A percentile compares a stretch with the other conserved stretches of the same genome.
Conservation (phyloP, 2,888 invertebrate genomes). For the Synanthedon vespiformis region DNA sequence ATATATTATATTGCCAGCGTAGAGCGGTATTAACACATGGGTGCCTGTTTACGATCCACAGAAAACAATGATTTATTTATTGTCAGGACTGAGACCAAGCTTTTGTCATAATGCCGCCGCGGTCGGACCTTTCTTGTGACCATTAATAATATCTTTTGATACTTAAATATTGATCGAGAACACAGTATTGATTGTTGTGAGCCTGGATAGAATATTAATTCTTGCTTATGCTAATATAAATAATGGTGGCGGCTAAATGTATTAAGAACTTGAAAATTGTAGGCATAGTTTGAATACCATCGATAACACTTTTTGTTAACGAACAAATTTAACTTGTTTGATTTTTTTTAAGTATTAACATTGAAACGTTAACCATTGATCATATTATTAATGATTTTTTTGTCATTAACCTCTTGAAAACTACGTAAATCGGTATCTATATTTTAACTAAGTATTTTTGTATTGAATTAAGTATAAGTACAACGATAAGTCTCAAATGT, state of each 20-base stretch:
- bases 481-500: no score
- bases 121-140: conserved; percentile 14
- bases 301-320: no score
- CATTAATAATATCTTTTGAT: conserved; percentile 37
- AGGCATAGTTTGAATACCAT: neutral
- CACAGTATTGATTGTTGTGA: conserved; percentile 24
- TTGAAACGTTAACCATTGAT: no score
- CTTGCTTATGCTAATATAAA: conserved; percentile 11
- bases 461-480: no score
- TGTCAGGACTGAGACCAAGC: conserved; percentile 18
- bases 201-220: conserved; percentile 16
- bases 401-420: no score
- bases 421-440: no score
- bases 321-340: no score
- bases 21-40: neutral
- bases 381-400: no score
- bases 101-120: conserved; percentile 44
- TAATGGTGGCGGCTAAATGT: neutral
- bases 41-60: conserved; percentile 11
- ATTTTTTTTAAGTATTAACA: no score
- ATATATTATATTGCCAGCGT: no score
- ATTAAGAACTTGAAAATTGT: neutral
- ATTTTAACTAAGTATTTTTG: no score
- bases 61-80: conserved; percentile 52
- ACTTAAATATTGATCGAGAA: conserved; percentile 34